Percentiles rank a stretch among this genome's conserved stretches.
phyloP scores from a whole-genome alignment of 2,888 invertebrate species.

The Gibbula magus region DNA sequence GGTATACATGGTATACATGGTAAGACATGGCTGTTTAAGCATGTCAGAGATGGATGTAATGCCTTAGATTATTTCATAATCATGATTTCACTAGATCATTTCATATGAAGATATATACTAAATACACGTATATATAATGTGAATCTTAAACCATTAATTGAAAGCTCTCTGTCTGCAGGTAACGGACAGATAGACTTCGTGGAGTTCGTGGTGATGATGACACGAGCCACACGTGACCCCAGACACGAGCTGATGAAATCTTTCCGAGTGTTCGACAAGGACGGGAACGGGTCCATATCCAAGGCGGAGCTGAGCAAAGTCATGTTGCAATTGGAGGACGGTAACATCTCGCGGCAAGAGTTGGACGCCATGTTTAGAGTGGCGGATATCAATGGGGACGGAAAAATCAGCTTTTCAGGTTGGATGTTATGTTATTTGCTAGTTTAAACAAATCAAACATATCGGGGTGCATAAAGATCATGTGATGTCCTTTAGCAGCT shows the following conservation, averaged over 20 bases:
- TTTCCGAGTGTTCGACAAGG: slow-evolving; percentile 97
- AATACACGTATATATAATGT: too few species aligned
- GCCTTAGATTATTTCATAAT: too few species aligned
- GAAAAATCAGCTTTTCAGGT: slow-evolving; percentile 97
- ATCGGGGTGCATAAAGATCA: too few species aligned
- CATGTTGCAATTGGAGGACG: slow-evolving; percentile 94
- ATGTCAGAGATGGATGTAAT: too few species aligned
- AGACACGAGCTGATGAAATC: slow-evolving; percentile 93
- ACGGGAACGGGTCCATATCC: slow-evolving; percentile 98
- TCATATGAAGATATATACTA: too few species aligned
- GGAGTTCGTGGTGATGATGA: slow-evolving; percentile 99
- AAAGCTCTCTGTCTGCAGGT: slow-evolving; percentile 81
- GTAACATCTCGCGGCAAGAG: slow-evolving; percentile 98
- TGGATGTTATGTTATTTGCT: neutral
- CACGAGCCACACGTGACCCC: slow-evolving; percentile 99
- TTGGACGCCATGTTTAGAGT: slow-evolving; percentile 99
- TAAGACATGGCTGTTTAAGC: too few species aligned
- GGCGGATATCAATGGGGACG: slow-evolving; percentile 99
- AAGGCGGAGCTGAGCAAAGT: slow-evolving; percentile 98
- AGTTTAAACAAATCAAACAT: too few species aligned
- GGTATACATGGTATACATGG: too few species aligned
- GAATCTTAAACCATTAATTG: too few species aligned
- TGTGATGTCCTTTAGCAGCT: too few species aligned
- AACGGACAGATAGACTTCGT: slow-evolving; percentile 99
- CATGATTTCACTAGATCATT: too few species aligned